Evolutionary conservation across 2,888 invertebrate genomes (phyloP), one percentile per base, ranked within the genome.

Genomic region (Petrophora chlorosata): DNA sequence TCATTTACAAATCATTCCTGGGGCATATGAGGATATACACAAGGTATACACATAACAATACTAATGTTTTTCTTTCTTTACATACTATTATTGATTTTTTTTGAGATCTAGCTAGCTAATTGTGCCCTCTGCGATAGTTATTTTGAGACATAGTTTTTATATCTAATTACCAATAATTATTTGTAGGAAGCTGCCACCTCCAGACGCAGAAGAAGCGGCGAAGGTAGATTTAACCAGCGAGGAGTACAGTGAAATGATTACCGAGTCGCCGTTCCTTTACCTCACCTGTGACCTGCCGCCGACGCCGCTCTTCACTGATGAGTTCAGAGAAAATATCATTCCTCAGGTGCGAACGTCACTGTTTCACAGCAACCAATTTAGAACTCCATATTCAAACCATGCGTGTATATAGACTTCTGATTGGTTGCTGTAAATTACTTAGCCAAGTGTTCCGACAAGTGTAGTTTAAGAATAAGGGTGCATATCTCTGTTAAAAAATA

Each of bases 281-380:
- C 91, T 99, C 51, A 99, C 99, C 0, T 98, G 99, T 75, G 99
- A 99, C 85, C 91, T 99, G 47, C 99, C 99, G 0, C 97, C 99
- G 0, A 98, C 98, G 0, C 99, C 99, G 0, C 90, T 99, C 9
- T 99, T 99, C 76, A 98, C 98, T 51, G 99, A 99, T 82, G 99
- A 99, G 80, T 95, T 98, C 67, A 93, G 97, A 59, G 99, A 99
- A 90, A 99, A 99, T 82, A 99, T 99, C 64, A 99, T 99, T 75
- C 99, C 99, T 32, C 99, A 99, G 92, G 97, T 96, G n/a, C n/a
- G n/a, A n/a, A n/a, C n/a, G n/a, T n/a, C n/a, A n/a, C n/a, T n/a
- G n/a, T n/a, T n/a, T n/a, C n/a, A n/a, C n/a, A n/a, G n/a, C n/a
- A n/a, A n/a, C n/a, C n/a, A n/a, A n/a, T n/a, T n/a, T n/a, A n/a